Evolutionary conservation across 2,888 invertebrate genomes (phyloP).

Genomic region (Hedychridium roseum): DNA sequence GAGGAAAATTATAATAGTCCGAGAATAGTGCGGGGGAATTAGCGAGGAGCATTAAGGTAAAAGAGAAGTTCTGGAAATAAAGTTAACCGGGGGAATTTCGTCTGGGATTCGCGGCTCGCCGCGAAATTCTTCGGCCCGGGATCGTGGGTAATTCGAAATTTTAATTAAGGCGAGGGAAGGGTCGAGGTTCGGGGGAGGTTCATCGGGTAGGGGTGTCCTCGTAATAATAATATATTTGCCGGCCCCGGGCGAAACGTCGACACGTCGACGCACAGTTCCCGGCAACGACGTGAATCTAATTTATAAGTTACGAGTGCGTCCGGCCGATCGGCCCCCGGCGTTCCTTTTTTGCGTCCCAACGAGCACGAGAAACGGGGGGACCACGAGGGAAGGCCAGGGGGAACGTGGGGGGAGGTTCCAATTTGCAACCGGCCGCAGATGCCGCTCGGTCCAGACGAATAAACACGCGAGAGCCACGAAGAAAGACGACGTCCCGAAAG

Average conservation of each 20-base stretch:
- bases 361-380: neutral
- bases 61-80: too few species aligned
- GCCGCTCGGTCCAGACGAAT: neutral
- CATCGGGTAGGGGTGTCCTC: constrained; percentile 40
- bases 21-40: too few species aligned
- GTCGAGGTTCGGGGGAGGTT: constrained; percentile 25
- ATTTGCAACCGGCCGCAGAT: constrained; percentile 32
- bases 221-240: constrained; percentile 39
- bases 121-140: too few species aligned
- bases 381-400: constrained; percentile 7
- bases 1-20: too few species aligned
- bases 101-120: too few species aligned
- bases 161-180: too few species aligned
- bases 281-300: constrained; percentile 36
- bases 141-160: too few species aligned
- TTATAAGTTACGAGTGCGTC: constrained; percentile 41
- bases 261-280: constrained; percentile 26
- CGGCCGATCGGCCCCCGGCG: constrained; percentile 20
- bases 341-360: constrained; percentile 8
- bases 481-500: too few species aligned
- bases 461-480: too few species aligned
- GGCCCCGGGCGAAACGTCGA: constrained; percentile 24
- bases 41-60: too few species aligned
- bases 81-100: too few species aligned
- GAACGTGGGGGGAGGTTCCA: too few species aligned